Base-by-base conservation (phyloP, 2,113 vertebrate species). In the Chaetura pelagica region DNA sequence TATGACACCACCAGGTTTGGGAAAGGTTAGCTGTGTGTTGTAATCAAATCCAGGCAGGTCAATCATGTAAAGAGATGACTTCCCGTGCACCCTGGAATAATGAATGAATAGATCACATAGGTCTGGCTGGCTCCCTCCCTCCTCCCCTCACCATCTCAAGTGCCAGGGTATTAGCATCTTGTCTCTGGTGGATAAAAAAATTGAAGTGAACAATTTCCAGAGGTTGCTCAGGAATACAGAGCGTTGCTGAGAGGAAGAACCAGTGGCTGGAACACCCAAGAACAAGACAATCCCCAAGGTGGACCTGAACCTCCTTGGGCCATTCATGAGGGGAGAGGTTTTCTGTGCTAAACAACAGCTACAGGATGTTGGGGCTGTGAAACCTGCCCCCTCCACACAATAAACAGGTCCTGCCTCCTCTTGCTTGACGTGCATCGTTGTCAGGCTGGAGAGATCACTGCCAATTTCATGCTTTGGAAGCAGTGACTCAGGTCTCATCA, bases 1-100 rank as follows among this genome's bases (percentile, higher is more conserved):
- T 96, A 94, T 92, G 97, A 97, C 96, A 97, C 95, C 91, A 97
- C 69, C 89, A 97, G 92, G 91, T 95, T 96, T 90, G 94, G 96
- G 88, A 93, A 97, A 97, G 96, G 96, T 96, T 97, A 96, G 95
- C 95, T 85, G 51, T 87, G 96, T 93, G 89, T 89, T 97, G 95
- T 97, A 96, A 97, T 97, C 95, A 97, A 96, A 95, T 63, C 96
- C 96, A 90, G 94, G 92, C 93, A 75, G 97, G 95, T 95, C 93
- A 97, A 95, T 97, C 95, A 90, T 87, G 94, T 96, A 95, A 96
- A 93, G 95, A 94, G 88, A 96, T 90, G 92, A 93, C 95, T 97
- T 97, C 83, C 97, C 91, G 84, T 75, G 93, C 16, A 27, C 91
- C 1, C 2, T 42, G 78, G 90, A 91, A 94, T 95, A 94, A 96